Conservation (phyloP, 1,140 invertebrate genomes). For the Lanistes nyassanus region DNA sequence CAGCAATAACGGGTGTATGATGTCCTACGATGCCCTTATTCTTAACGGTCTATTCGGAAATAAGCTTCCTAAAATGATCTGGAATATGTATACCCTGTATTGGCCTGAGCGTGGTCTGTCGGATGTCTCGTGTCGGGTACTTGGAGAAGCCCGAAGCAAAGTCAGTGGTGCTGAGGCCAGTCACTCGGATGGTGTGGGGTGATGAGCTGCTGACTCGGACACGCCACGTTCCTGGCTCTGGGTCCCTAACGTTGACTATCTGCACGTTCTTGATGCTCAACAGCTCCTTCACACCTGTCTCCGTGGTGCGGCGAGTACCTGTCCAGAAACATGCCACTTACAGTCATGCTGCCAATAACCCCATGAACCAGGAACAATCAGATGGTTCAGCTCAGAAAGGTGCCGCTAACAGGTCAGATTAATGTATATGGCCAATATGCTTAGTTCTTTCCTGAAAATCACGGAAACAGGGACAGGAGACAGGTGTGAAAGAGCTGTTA, state of each 20-base stretch:
- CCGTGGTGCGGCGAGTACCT: conserved; percentile 41
- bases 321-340: too few relatives aligned
- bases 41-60: too few relatives aligned
- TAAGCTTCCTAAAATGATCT: background rate
- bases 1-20: too few relatives aligned
- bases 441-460: too few relatives aligned
- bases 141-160: conserved; percentile 78
- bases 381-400: too few relatives aligned
- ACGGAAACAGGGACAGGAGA: too few relatives aligned
- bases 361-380: too few relatives aligned
- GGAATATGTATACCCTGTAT: conserved; percentile 69
- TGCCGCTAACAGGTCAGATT: too few relatives aligned
- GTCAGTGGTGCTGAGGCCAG: conserved; percentile 74
- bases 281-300: conserved; percentile 70
- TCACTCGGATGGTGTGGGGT: conserved; percentile 75
- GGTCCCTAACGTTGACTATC: conserved; percentile 74
- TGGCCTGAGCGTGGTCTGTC: conserved; percentile 72
- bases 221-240: conserved; percentile 73
- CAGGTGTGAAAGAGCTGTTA: too few relatives aligned
- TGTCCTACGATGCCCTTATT: too few relatives aligned
- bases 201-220: conserved; percentile 73
- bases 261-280: conserved; percentile 75
- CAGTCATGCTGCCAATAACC: too few relatives aligned
- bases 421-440: too few relatives aligned
- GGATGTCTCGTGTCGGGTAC: conserved; percentile 67